Percentiles rank a stretch among this genome's conserved stretches.
phyloP scores from a whole-genome alignment of 2,888 invertebrate genomes.

The Drosophila leonis region DNA sequence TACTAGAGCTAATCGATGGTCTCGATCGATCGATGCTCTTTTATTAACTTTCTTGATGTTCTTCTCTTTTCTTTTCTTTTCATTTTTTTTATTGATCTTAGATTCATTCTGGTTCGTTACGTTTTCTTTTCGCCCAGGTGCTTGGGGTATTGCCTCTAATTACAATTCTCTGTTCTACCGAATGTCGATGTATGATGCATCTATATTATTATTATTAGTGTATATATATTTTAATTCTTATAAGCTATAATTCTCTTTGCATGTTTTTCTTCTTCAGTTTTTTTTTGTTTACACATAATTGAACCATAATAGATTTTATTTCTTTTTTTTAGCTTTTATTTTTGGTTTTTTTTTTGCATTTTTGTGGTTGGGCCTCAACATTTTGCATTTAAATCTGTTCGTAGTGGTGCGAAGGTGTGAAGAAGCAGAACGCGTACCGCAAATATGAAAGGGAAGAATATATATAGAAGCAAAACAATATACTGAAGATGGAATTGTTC shows the following conservation, averaged over 20 bases:
- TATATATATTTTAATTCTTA: slow-evolving; percentile 79
- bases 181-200: slow-evolving; percentile 75
- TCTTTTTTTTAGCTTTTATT: slow-evolving; percentile 31
- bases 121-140: slow-evolving; percentile 51
- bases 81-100: slow-evolving; percentile 17
- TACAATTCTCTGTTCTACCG: slow-evolving; percentile 76
- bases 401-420: slow-evolving; percentile 47
- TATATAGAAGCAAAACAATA: slow-evolving; percentile 37
- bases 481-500: slow-evolving; percentile 36
- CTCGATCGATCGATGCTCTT: slow-evolving; percentile 31
- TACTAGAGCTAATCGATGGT: slow-evolving; percentile 53
- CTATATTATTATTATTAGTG: slow-evolving; percentile 71
- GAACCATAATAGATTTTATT: slow-evolving; percentile 71
- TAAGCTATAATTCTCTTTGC: slow-evolving; percentile 85
- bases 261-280: slow-evolving; percentile 80
- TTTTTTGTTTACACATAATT: slow-evolving; percentile 60
- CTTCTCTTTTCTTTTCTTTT: background rate
- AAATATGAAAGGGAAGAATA: slow-evolving; percentile 68
- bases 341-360: slow-evolving; percentile 44
- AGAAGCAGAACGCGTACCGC: slow-evolving; percentile 62
- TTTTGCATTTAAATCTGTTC: slow-evolving; percentile 66
- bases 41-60: slow-evolving; percentile 34
- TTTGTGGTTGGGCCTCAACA: slow-evolving; percentile 74
- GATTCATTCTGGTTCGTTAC: slow-evolving; percentile 27
- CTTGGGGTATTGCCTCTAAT: slow-evolving; percentile 64